phyloP scores from a whole-genome alignment of 2,888 invertebrate genomes.

The Campoletis raptor region DNA sequence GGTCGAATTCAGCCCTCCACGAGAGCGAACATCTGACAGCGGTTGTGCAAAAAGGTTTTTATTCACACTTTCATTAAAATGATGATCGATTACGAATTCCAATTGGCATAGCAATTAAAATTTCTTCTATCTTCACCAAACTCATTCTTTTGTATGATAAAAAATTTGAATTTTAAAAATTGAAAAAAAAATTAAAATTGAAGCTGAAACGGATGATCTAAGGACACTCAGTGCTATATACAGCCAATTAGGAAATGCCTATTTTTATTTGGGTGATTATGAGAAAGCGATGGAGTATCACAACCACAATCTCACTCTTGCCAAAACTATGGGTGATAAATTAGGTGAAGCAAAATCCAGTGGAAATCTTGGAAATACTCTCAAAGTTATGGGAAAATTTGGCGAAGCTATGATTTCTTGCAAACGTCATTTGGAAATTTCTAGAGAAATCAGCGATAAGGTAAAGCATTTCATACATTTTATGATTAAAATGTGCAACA shows the following conservation, averaged over 20 bases:
- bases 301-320: conserved; percentile 96
- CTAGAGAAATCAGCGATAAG: conserved; percentile 93
- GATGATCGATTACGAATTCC: too few species aligned
- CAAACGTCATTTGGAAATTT: conserved; percentile 96
- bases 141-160: too few species aligned
- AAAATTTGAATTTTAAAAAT: too few species aligned
- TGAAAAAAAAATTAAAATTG: too few species aligned
- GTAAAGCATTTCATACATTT: conserved; percentile 77
- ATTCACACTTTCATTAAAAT: too few species aligned
- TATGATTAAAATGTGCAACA: background rate
- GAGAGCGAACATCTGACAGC: too few species aligned
- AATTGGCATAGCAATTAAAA: too few species aligned
- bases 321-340: conserved; percentile 96
- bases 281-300: conserved; percentile 98
- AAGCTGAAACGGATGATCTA: conserved; percentile 97
- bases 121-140: too few species aligned
- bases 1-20: too few species aligned
- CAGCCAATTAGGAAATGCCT: conserved; percentile 99
- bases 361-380: conserved; percentile 98
- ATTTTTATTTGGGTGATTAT: conserved; percentile 98
- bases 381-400: conserved; percentile 99
- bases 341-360: conserved; percentile 99
- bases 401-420: conserved; percentile 98
- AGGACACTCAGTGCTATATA: conserved; percentile 98
- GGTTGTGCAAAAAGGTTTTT: too few species aligned